Percentiles rank a stretch among this genome's conserved stretches.
Evolutionary conservation across 2,888 invertebrate species (phyloP).

Genomic region (Morpho helenor): DNA sequence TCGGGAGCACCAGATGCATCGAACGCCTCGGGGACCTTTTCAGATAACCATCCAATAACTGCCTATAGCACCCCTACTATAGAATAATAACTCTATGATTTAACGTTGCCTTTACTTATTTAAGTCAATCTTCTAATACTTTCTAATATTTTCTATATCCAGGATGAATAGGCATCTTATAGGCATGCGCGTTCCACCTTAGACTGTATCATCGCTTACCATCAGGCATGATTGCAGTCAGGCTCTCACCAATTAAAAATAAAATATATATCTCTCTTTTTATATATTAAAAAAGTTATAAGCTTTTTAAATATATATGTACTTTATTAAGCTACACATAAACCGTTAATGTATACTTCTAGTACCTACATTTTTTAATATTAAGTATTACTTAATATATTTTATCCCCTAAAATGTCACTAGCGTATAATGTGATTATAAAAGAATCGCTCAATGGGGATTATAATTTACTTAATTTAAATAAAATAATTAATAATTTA

Average conservation of each 20-base stretch:
- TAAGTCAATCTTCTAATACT: conserved; percentile 2
- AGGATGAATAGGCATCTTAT: too few relatives aligned
- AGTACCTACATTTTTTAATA: conserved; percentile 16
- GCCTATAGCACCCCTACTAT: too few relatives aligned
- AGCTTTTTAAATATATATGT: conserved; percentile 11
- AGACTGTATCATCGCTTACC: too few relatives aligned
- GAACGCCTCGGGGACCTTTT: too few relatives aligned
- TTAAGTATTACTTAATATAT: conserved; percentile 26
- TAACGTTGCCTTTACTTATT: not conserved
- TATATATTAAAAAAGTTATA: conserved; percentile 5
- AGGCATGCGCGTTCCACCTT: too few relatives aligned
- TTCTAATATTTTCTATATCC: too few relatives aligned
- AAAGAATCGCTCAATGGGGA: conserved; percentile 29
- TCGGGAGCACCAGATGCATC: too few relatives aligned
- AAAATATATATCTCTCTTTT: conserved; percentile 10
- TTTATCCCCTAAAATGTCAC: conserved; percentile 19
- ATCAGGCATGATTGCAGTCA: too few relatives aligned
- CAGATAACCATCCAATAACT: too few relatives aligned
- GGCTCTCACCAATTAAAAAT: too few relatives aligned
- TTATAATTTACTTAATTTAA: conserved; percentile 24
- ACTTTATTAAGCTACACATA: conserved; percentile 2
- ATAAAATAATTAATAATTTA: too few relatives aligned
- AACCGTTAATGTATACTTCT: conserved; percentile 15
- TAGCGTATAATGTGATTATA: conserved; percentile 20
- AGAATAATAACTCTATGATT: too few relatives aligned